Percentiles rank a stretch among this genome's conserved stretches.
phyloP scores from a whole-genome alignment of 2,888 invertebrate species.

The Oithona nana region DNA sequence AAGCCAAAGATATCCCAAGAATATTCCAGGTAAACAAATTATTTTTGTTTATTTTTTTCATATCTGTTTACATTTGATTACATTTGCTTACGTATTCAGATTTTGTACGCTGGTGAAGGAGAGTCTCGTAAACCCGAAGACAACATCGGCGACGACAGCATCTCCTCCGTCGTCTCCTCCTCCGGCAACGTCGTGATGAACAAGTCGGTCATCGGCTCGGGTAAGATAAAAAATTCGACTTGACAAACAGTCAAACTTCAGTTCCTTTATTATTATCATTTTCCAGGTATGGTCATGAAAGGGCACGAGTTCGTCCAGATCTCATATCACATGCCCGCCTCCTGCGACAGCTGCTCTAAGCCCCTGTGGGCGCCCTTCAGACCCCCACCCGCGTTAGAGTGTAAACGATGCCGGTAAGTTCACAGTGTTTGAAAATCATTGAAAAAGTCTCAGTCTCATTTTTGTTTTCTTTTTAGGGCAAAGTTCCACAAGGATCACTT shows the following conservation, averaged over 20 bases:
- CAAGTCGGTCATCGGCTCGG: background rate
- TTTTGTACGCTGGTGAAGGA: slow-evolving; percentile 91
- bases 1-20: slow-evolving; percentile 95
- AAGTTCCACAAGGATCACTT: slow-evolving; percentile 96
- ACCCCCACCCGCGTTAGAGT: slow-evolving; percentile 91
- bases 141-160: slow-evolving; percentile 18
- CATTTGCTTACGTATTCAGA: slow-evolving; percentile 30
- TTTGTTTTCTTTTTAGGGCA: slow-evolving; percentile 61
- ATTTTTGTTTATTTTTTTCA: background rate
- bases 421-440: too few relatives aligned
- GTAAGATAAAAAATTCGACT: too few relatives aligned
- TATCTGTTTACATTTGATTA: background rate
- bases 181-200: background rate
- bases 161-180: background rate
- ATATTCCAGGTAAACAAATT: slow-evolving; percentile 54
- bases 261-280: too few relatives aligned
- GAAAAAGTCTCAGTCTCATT: slow-evolving; percentile 18
- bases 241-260: too few relatives aligned
- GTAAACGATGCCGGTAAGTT: slow-evolving; percentile 50
- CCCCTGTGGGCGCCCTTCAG: slow-evolving; percentile 95
- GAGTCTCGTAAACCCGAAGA: slow-evolving; percentile 39
- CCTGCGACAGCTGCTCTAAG: slow-evolving; percentile 91
- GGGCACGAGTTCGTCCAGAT: slow-evolving; percentile 92
- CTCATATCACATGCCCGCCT: slow-evolving; percentile 92
- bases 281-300: slow-evolving; percentile 11